phyloP scores from a whole-genome alignment of 2,888 invertebrate species.

The Epirrita christyi region DNA sequence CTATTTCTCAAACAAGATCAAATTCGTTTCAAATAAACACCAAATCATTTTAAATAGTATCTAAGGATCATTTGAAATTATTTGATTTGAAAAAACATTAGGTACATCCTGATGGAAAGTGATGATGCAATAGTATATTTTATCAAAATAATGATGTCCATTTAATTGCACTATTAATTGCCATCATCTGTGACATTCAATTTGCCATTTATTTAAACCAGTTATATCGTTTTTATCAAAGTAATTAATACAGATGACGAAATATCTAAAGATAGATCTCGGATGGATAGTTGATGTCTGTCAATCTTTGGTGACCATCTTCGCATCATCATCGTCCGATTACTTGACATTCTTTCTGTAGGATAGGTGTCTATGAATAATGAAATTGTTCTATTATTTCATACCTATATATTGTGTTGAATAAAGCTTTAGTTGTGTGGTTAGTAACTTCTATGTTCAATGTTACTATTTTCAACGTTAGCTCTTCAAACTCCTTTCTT shows the following conservation, averaged over 20 bases:
- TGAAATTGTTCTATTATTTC: not conserved
- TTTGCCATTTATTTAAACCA: slow-evolving; percentile 22
- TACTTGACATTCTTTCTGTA: slow-evolving; percentile 47
- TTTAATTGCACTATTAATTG: slow-evolving; percentile 23
- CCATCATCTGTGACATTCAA: slow-evolving; percentile 23
- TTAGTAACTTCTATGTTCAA: too few species aligned
- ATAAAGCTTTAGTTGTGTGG: too few species aligned
- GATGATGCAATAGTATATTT: slow-evolving; percentile 1
- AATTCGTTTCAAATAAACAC: too few species aligned
- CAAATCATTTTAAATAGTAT: too few species aligned
- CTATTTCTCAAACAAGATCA: too few species aligned
- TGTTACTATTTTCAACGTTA: too few species aligned
- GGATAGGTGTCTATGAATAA: not conserved
- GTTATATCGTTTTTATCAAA: slow-evolving; percentile 12
- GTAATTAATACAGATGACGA: slow-evolving; percentile 31
- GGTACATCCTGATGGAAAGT: slow-evolving; percentile 16
- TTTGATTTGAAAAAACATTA: too few species aligned
- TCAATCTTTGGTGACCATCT: slow-evolving; percentile 60
- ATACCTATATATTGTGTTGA: too few species aligned
- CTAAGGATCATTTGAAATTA: too few species aligned
- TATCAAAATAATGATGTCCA: slow-evolving; percentile 11
- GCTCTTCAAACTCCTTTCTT: too few species aligned
- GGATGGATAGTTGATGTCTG: slow-evolving; percentile 58
- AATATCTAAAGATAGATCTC: slow-evolving; percentile 41
- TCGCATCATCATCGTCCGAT: slow-evolving; percentile 59